Base-by-base conservation (phyloP, 2,113 vertebrate species). In the Scophthalmus maximus region DNA sequence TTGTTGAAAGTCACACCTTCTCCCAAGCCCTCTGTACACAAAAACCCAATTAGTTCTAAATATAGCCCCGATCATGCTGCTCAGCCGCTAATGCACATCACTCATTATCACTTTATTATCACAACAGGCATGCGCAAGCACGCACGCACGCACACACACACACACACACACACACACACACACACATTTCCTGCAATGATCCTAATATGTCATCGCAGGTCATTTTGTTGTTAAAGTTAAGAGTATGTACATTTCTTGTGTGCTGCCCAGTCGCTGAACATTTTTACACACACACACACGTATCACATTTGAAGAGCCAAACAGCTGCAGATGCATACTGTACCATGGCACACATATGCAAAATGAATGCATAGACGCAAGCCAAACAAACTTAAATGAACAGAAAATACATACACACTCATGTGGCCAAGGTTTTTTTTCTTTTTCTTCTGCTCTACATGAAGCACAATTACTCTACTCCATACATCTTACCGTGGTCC, bases 81-180 rank as follows among this genome's bases (percentile, higher is more conserved):
- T 78, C 49, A 80, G 71, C 23, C 15, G 27, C 69, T 59, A 84
- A 88, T 69, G 73, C 42, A 80, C 80, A 89, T 92, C 87, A 89
- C 76, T 90, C 84, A 87, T 86, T 83, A 87, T 76, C 65, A 51
- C 74, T 81, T 58, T 51, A n/a, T n/a, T n/a, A n/a, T n/a, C n/a
- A n/a, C 42, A 61, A 68, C 68, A 79, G 65, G 74, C 81, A 84
- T 58, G 61, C 59, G 27, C 52, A 57, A 63, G 20, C 34, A n/a
- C 25, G 25, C 38, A 20, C 20, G 7, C 11, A 42, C 64, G 32
- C 52, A 57, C 65, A 29, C 26, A 20, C 27, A 36, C 42, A 14
- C 23, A 14, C 14, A 46, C 20, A 55, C 44, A 47, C 44, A 40
- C n/a, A 58, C 10, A 47, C 17, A 71, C 30, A 42, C 34, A 57